Percentiles rank a stretch among this genome's conserved stretches.
Evolutionary conservation across 2,888 invertebrate species (phyloP).

Genomic region (Pristionchus arcanus): DNA sequence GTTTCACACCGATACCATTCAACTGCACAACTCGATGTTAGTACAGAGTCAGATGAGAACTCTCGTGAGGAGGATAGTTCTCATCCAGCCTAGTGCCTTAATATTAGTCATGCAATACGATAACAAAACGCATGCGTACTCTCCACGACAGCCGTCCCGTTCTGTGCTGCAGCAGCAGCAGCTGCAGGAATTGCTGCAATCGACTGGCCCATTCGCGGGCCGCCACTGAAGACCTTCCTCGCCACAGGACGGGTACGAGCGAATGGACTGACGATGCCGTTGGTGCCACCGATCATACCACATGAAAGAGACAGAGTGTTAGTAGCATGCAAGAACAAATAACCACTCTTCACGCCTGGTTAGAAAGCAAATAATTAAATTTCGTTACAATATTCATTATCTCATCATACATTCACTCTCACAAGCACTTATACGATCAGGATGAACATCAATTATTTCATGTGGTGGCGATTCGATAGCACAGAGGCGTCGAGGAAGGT

Average conservation of each 20-base stretch:
- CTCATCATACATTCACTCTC: no score
- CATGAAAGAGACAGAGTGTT: neutral
- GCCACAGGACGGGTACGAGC: neutral
- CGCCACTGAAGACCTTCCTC: neutral
- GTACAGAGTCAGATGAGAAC: no score
- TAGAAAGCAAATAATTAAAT: no score
- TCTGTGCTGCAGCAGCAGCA: neutral
- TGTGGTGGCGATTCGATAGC: neutral
- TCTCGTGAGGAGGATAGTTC: no score
- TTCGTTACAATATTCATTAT: no score
- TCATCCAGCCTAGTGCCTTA: no score
- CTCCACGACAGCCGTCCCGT: neutral
- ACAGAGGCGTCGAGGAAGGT: neutral
- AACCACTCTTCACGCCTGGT: neutral
- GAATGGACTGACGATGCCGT: neutral
- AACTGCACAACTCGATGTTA: neutral
- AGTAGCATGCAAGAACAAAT: neutral
- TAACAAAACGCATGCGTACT: slow-evolving; percentile 2
- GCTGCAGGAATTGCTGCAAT: neutral
- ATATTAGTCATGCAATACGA: neutral
- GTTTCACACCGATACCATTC: no score
- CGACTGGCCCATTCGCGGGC: neutral
- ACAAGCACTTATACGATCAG: neutral
- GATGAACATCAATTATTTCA: no score
- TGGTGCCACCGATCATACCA: neutral